phyloP scores from a whole-genome alignment of 2,888 invertebrate species.

The Adelognathus sp. region DNA sequence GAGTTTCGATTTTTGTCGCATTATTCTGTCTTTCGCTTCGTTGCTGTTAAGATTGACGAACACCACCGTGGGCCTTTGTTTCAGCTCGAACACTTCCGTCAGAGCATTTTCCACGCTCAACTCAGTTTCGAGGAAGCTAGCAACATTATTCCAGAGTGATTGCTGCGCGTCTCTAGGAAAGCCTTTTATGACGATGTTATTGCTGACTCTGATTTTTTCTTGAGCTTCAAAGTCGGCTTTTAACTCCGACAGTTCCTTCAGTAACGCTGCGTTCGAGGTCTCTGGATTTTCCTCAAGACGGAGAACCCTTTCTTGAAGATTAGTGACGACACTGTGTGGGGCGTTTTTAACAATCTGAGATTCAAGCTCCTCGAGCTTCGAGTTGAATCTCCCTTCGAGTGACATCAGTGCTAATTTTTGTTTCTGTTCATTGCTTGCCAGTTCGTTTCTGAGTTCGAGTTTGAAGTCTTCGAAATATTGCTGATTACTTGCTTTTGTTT shows the following conservation, averaged over 20 bases:
- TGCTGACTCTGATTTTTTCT: background rate
- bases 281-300: background rate
- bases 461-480: background rate
- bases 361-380: background rate
- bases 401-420: background rate
- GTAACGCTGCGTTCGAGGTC: background rate
- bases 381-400: background rate
- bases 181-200: background rate
- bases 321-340: too few relatives aligned
- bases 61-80: background rate
- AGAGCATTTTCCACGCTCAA: background rate
- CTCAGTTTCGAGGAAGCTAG: background rate
- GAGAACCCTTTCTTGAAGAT: background rate
- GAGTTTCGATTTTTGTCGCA: background rate
- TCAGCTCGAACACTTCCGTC: background rate
- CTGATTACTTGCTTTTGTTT: background rate
- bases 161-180: background rate
- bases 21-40: background rate
- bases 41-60: background rate
- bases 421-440: background rate
- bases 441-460: background rate
- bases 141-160: background rate
- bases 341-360: background rate
- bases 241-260: background rate
- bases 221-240: background rate